Conservation (phyloP, 2,888 invertebrate species). For the Crepidodera aurea region DNA sequence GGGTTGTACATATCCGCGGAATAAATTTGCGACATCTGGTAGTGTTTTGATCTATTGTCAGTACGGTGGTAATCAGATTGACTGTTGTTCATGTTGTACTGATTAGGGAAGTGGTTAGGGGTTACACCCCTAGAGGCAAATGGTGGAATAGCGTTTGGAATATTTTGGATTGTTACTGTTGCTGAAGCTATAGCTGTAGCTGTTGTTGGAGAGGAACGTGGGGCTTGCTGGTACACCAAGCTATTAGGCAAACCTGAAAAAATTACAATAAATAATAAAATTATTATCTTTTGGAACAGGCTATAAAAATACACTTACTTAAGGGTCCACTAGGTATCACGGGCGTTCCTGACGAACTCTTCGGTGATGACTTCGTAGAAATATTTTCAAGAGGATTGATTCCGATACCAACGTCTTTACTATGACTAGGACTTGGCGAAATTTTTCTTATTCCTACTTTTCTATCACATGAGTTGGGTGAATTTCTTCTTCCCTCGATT, state of each 20-base stretch:
- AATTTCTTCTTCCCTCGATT: slow-evolving; percentile 64
- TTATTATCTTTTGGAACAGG: neutral
- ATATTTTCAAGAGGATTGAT: slow-evolving; percentile 58
- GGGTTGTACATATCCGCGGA: slow-evolving; percentile 59
- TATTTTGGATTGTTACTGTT: slow-evolving; percentile 65
- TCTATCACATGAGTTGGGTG: slow-evolving; percentile 65
- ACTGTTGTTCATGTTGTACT: slow-evolving; percentile 56
- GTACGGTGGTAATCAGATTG: slow-evolving; percentile 55
- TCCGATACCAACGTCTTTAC: slow-evolving; percentile 64
- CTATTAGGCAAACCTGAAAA: slow-evolving; percentile 47
- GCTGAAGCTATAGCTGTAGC: slow-evolving; percentile 69
- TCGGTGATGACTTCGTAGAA: slow-evolving; percentile 70
- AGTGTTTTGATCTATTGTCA: slow-evolving; percentile 54
- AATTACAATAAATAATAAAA: no score
- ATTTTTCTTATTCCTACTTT: slow-evolving; percentile 65
- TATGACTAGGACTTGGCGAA: slow-evolving; percentile 64
- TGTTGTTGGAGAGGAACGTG: slow-evolving; percentile 75
- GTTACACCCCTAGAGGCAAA: slow-evolving; percentile 66
- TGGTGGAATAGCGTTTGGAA: slow-evolving; percentile 68
- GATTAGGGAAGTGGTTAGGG: slow-evolving; percentile 57
- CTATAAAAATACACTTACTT: slow-evolving; percentile 51
- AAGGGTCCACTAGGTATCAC: slow-evolving; percentile 71
- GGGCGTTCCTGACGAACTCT: slow-evolving; percentile 65
- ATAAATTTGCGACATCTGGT: slow-evolving; percentile 49
- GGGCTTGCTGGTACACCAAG: slow-evolving; percentile 68